Evolutionary conservation across 2,797 vertebrate species (phyloP), one percentile per base, ranked within the genome.

Genomic region (Loris lydekkerianus): DNA sequence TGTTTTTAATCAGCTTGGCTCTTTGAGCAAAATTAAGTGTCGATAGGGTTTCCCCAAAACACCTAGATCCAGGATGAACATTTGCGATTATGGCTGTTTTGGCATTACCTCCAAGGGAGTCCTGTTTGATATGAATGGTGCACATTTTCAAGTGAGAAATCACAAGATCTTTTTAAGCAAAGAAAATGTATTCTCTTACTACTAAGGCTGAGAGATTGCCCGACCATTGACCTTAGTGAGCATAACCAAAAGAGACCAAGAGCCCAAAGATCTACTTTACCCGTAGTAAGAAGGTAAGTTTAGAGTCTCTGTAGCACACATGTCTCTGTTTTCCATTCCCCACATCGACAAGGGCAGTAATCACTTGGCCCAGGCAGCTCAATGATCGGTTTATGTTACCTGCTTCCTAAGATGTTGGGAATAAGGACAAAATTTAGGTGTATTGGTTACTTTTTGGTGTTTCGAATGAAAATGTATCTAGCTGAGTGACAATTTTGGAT

Each of bases 1-100:
- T 99, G 97, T 99, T 99, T 98, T 99, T 99, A 98, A 99, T 99
- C 96, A 99, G 65, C 93, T 99, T 99, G 72, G 99, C 99, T 98
- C 99, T 99, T 97, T 99, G 99, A 58, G 99, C 99, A 97, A 99
- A 99, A 27, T 99, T 99, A 95, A 99, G 98, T 0, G 99, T 99
- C 86, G 99, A 99, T 7, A 99, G 97, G 0, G 99, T 99, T 98
- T 99, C 99, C 91, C 99, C 99, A 97, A 99, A 99, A 97, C 99
- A 99, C 96, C 98, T 99, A 84, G 99, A 99, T 94, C 99, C 99
- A 1, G 99, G 99, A 76, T 99, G 99, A 40, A 99, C 99, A n/a
- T 99, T 99, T 91, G 99, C 99, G 1, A 99, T 99, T 91, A 99
- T 99, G 97, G 98, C 99, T 0, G 99, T 99, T 98, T 99, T 99